Percentiles rank a stretch among this genome's conserved stretches.
phyloP scores from a whole-genome alignment of 2,888 invertebrate species.

The Onchidella celtica region DNA sequence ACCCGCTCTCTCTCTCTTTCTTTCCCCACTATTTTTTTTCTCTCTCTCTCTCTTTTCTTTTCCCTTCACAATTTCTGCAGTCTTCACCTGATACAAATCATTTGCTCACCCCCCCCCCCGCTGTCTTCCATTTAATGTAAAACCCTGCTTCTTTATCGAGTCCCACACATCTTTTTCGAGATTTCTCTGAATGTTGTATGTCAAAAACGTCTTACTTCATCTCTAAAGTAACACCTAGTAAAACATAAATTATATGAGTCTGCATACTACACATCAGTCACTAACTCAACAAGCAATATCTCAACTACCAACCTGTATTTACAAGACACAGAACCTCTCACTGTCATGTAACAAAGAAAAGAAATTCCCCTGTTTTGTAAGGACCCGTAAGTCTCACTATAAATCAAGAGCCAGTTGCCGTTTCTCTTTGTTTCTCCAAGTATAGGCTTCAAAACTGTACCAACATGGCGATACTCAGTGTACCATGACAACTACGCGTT shows the following conservation, averaged over 20 bases:
- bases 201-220: background rate
- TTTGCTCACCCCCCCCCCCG: too few relatives aligned
- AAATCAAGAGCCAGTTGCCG: background rate
- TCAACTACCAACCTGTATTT: too few relatives aligned
- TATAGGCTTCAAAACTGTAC: background rate
- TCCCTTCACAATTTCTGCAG: background rate
- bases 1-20: constrained; percentile 29
- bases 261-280: too few relatives aligned
- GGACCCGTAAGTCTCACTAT: background rate
- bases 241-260: too few relatives aligned
- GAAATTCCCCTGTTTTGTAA: too few relatives aligned
- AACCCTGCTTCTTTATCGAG: background rate
- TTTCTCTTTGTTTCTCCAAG: too few relatives aligned
- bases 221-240: background rate
- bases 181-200: background rate
- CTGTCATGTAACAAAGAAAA: too few relatives aligned
- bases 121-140: too few relatives aligned
- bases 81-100: too few relatives aligned
- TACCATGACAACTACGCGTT: background rate
- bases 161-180: background rate
- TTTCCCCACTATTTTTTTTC: background rate
- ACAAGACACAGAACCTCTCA: too few relatives aligned
- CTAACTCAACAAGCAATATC: too few relatives aligned
- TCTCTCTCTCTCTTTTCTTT: background rate
- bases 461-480: background rate